Evolutionary conservation across 2,888 invertebrate species (phyloP).

Genomic region (Tenthredo amoena): DNA sequence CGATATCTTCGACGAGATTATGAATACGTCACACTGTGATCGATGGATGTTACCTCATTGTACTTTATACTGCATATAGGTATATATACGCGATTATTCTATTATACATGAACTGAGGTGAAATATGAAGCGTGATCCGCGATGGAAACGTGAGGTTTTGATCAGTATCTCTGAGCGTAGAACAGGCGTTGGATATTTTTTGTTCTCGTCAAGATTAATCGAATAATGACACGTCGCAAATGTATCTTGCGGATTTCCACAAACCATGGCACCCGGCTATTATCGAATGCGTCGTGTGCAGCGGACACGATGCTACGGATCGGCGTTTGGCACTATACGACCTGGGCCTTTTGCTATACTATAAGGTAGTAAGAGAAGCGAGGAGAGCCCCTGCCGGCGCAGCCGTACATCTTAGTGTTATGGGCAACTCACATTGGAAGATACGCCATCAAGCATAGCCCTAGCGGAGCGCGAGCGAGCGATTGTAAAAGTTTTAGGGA

Average conservation of each 20-base stretch:
- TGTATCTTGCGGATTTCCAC: conserved; percentile 20
- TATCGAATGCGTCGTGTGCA: conserved; percentile 52
- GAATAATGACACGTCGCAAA: conserved; percentile 5
- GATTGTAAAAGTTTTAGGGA: conserved; percentile 84
- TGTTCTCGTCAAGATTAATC: neutral
- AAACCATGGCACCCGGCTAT: neutral
- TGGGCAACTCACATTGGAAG: conserved; percentile 84
- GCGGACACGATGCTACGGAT: conserved; percentile 59
- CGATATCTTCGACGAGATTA: neutral
- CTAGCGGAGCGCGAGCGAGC: conserved; percentile 78
- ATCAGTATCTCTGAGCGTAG: too few species aligned
- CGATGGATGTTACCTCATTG: too few species aligned
- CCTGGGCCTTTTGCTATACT: conserved; percentile 73
- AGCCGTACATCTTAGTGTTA: conserved; percentile 84
- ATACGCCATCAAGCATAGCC: conserved; percentile 84
- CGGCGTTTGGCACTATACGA: conserved; percentile 71
- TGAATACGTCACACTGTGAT: too few species aligned
- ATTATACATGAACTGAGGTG: too few species aligned
- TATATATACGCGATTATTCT: too few species aligned
- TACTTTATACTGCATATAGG: too few species aligned
- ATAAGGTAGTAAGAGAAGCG: conserved; percentile 74
- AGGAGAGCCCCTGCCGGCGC: conserved; percentile 80
- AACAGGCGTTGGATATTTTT: neutral
- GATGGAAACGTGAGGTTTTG: too few species aligned
- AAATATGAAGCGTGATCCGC: too few species aligned